Percentiles rank a stretch among this genome's conserved stretches.
Evolutionary conservation across 2,888 invertebrate genomes (phyloP).

Genomic region (Aquatica leii): DNA sequence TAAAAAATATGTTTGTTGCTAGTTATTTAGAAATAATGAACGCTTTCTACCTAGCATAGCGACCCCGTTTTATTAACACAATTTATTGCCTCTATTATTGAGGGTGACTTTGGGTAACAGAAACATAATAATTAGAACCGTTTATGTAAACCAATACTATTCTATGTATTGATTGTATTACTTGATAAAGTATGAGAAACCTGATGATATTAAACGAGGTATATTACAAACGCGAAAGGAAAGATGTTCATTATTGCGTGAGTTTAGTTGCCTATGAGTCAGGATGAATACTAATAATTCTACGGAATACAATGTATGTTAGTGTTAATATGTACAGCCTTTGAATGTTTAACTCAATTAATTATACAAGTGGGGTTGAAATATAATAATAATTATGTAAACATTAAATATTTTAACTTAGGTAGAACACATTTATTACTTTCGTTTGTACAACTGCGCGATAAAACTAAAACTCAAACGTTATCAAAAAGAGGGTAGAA

Average conservation of each 20-base stretch:
- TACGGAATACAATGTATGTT: no score
- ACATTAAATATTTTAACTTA: no score
- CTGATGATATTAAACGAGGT: slow-evolving; percentile 3
- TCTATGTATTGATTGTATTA: slow-evolving; percentile 11
- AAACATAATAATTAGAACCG: slow-evolving; percentile 11
- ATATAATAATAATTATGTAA: no score
- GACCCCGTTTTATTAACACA: slow-evolving; percentile 10
- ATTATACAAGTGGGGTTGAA: no score
- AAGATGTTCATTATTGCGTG: not conserved
- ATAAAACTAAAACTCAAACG: slow-evolving; percentile 14
- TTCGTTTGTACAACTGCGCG: slow-evolving; percentile 5
- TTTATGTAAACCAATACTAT: slow-evolving; percentile 11
- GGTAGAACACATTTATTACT: slow-evolving; percentile 6
- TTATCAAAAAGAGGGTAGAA: slow-evolving; percentile 19
- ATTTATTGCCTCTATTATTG: slow-evolving; percentile 10
- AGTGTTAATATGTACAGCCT: no score
- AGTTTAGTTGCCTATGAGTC: not conserved
- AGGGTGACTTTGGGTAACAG: not conserved
- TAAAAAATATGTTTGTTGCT: no score
- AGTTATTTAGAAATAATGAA: no score
- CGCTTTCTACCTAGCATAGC: no score
- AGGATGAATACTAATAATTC: not conserved
- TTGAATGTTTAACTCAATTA: no score
- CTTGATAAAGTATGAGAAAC: slow-evolving; percentile 4
- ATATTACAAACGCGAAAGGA: slow-evolving; percentile 1